These are phyloP conservation scores for Phthorimaea operculella DNA, from an alignment of 1,140 invertebrate genomes.

Conservation along the genomic window DNA sequence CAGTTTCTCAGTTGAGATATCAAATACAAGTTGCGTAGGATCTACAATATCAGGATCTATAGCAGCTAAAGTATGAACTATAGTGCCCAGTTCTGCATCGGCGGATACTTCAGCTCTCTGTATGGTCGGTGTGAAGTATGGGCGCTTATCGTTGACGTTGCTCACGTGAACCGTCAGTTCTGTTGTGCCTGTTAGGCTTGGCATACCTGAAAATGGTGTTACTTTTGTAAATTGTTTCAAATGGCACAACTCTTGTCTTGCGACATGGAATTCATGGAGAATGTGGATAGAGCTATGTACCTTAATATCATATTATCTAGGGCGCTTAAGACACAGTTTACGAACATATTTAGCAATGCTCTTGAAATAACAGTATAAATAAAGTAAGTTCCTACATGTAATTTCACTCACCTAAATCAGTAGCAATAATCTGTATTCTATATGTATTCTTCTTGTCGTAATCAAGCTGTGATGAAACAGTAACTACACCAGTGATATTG, in stretches of 20 bases:
- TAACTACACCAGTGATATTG: constrained; percentile 78
- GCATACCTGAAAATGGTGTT: constrained; percentile 69
- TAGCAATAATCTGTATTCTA: constrained; percentile 81
- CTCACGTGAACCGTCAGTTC: constrained; percentile 81
- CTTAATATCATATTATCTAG: too few species aligned
- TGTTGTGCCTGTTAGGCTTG: constrained; percentile 83
- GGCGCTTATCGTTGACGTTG: constrained; percentile 91
- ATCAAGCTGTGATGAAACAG: constrained; percentile 82
- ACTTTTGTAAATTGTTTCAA: not conserved
- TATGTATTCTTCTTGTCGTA: constrained; percentile 83
- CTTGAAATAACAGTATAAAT: too few species aligned
- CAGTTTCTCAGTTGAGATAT: constrained; percentile 74
- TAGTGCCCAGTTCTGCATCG: constrained; percentile 78
- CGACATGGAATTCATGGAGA: too few species aligned
- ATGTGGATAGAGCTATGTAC: too few species aligned
- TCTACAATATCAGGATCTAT: constrained; percentile 84
- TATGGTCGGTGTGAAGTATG: constrained; percentile 83
- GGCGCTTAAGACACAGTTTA: too few species aligned
- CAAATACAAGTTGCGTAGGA: constrained; percentile 76
- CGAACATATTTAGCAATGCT: too few species aligned
- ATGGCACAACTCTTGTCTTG: too few species aligned
- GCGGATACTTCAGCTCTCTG: constrained; percentile 84
- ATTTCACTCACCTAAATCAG: constrained; percentile 81
- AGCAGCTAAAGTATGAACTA: constrained; percentile 80
- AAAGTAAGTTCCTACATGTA: too few species aligned